Base-by-base conservation (phyloP, 2,888 invertebrate genomes). In the Agrotis clavis region DNA sequence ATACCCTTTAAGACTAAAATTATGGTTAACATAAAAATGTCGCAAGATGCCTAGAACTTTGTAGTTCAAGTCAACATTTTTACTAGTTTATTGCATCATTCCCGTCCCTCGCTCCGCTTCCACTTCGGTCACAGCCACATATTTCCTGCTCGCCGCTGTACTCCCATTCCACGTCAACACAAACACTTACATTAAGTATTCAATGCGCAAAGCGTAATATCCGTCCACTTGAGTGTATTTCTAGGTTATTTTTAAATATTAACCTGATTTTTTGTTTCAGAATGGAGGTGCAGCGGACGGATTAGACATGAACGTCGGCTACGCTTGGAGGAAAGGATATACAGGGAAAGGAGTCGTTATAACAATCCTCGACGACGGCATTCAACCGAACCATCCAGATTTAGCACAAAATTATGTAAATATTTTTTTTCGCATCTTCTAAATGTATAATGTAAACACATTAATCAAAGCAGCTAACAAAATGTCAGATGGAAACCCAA, bases 271-370 rank as follows among this genome's bases (percentile, higher is more conserved):
- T 68, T 76, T 86, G 79, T 92, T 91, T 45, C 95, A 99, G 99
- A 98, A 99, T 90, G 98, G 98, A 56, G 99, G 99, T 76, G 99
- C 99, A 71, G 98, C 98, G 89, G 99, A 98, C 92, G 99, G 99
- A 19, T 97, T 98, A 90, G 99, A 99, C 94, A 99, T 99, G 99
- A 99, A 99, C 93, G 98, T 99, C 57, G 98, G 97, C 14, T 98
- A 98, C 48, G 99, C 99, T 19, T 99, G 99, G 99, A 97, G 98
- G 88, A 98, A 98, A 92, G 99, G 99, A 2, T 99, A 98, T 92
- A 99, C 99, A 2, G 99, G 99, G 64, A 99, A 99, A 94, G 98
- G 99, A 74, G 98, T 99, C 50, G 99, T 99, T 56, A 98, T 99
- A 77, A 99, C 99, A 71, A 99, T 99, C 90, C 96, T 99, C 75